phyloP scores from a whole-genome alignment of 2,113 vertebrate species.

The Xiphophorus hellerii region DNA sequence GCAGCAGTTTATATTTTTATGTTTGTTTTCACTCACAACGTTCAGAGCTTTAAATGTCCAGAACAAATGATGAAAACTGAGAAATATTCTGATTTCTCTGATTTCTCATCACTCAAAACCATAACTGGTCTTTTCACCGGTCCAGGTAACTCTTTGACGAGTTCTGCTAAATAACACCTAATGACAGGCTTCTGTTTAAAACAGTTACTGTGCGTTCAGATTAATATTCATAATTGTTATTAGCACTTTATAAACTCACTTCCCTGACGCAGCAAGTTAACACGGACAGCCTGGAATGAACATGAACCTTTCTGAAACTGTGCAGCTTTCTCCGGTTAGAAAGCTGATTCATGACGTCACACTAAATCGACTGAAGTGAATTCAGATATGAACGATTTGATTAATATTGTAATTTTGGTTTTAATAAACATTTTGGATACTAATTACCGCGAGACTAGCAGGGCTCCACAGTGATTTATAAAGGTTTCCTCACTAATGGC shows the following conservation, averaged over 20 bases:
- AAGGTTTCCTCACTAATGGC: neutral
- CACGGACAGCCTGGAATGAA: neutral
- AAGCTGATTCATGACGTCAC: neutral
- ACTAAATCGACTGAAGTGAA: accelerated
- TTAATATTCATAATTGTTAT: too few relatives aligned
- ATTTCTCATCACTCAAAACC: too few relatives aligned
- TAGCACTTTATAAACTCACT: neutral
- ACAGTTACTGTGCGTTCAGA: too few relatives aligned
- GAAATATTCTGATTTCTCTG: too few relatives aligned
- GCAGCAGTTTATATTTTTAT: neutral
- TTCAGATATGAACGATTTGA: neutral
- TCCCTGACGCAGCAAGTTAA: neutral
- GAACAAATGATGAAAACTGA: too few relatives aligned
- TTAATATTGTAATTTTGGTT: neutral
- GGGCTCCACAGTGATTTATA: neutral
- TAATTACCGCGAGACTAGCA: neutral
- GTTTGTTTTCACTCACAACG: too few relatives aligned
- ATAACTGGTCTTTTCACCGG: too few relatives aligned
- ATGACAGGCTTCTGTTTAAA: too few relatives aligned
- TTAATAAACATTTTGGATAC: neutral
- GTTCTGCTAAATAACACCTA: too few relatives aligned
- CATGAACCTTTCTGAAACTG: neutral
- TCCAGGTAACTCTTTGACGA: too few relatives aligned
- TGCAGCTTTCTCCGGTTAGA: neutral
- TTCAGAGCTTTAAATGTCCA: too few relatives aligned